A percentile compares a stretch with the other conserved stretches of the same genome.
Conservation (phyloP, 1,140 invertebrate genomes). For the Macrostomum lignano region DNA sequence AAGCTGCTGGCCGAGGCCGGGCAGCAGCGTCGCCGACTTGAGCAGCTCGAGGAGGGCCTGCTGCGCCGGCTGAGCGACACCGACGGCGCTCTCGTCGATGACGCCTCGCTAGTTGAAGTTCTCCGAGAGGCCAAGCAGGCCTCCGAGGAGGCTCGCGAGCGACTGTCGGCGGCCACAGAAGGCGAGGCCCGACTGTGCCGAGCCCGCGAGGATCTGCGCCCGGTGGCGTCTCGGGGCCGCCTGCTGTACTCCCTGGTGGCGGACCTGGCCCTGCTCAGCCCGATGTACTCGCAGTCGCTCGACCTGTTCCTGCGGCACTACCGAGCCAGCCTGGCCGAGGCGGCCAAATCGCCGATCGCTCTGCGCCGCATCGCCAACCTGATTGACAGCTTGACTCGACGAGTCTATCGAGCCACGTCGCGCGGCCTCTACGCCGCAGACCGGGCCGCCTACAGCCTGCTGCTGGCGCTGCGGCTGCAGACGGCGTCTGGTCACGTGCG, state of each 20-base stretch:
- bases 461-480: conserved; percentile 78
- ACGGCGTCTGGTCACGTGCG: conserved; percentile 47
- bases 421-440: conserved; percentile 71
- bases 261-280: conserved; percentile 79
- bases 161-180: conserved; percentile 56
- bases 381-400: conserved; percentile 54
- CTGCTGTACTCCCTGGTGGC: conserved; percentile 82
- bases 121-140: conserved; percentile 66
- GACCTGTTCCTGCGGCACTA: conserved; percentile 79
- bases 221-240: conserved; percentile 63
- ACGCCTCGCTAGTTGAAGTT: conserved; percentile 69
- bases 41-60: conserved; percentile 68
- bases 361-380: conserved; percentile 48
- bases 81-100: conserved; percentile 68
- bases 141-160: conserved; percentile 71
- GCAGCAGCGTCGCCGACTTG: conserved; percentile 74
- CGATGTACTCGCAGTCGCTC: conserved; percentile 84
- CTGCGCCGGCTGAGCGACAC: conserved; percentile 59
- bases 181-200: conserved; percentile 76
- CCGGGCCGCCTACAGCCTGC: conserved; percentile 62
- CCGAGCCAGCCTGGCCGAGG: conserved; percentile 61
- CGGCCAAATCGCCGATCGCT: conserved; percentile 22
- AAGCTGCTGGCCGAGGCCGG: conserved; percentile 72
- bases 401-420: conserved; percentile 65
- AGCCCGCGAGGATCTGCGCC: conserved; percentile 70